A percentile compares a stretch with the other conserved stretches of the same genome.
These are phyloP conservation scores for Pseudonaja textilis DNA, from an alignment of 2,113 vertebrate genomes.

Conservation along the genomic window DNA sequence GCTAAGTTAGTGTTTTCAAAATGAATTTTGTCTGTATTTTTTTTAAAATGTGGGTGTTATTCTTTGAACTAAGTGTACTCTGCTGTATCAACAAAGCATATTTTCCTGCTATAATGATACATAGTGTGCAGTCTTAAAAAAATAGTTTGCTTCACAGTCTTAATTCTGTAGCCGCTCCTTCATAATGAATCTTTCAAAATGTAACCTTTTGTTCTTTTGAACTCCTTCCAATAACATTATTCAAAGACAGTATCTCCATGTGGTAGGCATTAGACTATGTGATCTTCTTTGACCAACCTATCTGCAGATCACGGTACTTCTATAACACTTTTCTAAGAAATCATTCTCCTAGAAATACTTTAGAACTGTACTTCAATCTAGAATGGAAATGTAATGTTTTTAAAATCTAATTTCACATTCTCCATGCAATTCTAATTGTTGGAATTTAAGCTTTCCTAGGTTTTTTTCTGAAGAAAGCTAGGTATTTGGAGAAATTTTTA, in stretches of 20 bases:
- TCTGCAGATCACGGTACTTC: constrained; percentile 4
- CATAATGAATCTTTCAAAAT: constrained; percentile 17
- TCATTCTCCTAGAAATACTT: background rate
- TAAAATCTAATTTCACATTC: background rate
- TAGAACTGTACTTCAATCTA: background rate
- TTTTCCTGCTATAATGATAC: background rate
- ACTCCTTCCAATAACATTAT: constrained; percentile 13
- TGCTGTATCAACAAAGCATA: background rate
- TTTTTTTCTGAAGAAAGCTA: background rate
- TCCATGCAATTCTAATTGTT: background rate
- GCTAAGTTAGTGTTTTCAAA: background rate
- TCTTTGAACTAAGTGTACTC: constrained; percentile 17
- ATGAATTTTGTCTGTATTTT: background rate
- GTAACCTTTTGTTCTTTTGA: constrained; percentile 8
- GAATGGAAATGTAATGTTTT: background rate
- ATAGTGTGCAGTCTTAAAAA: constrained; percentile 14
- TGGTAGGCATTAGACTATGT: background rate
- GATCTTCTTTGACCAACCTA: constrained; percentile 9
- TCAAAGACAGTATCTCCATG: background rate
- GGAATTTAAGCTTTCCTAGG: background rate
- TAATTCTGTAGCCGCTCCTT: background rate
- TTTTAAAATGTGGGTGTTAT: constrained; percentile 10
- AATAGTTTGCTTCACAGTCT: background rate
- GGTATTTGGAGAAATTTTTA: background rate
- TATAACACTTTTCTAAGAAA: background rate